These are phyloP conservation scores for Gymnothorax javanicus DNA, from an alignment of 2,797 vertebrate genomes.

Conservation along the genomic window DNA sequence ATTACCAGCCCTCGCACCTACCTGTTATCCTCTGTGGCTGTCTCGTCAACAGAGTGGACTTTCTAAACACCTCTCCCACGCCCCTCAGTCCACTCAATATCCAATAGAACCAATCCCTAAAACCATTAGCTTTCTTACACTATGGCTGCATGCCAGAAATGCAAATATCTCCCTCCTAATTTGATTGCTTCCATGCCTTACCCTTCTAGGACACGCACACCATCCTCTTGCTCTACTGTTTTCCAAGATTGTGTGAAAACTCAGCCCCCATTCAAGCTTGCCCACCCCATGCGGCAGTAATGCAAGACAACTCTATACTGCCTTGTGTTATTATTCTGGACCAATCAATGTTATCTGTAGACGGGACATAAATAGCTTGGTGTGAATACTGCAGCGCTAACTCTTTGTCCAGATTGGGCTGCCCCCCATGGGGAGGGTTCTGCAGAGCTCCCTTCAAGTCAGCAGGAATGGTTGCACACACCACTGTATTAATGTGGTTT, in stretches of 20 bases:
- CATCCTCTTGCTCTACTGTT: neutral
- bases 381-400: neutral
- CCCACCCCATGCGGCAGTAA: neutral
- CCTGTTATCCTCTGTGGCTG: neutral
- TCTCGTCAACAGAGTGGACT: neutral
- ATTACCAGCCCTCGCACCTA: conserved; percentile 9
- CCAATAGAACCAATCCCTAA: neutral
- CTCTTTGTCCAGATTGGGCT: neutral
- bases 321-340: neutral
- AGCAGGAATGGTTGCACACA: neutral
- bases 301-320: neutral
- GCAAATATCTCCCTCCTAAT: neutral
- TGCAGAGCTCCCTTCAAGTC: neutral
- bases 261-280: neutral
- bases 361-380: neutral
- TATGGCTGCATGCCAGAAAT: neutral
- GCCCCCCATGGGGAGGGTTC: neutral
- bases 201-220: neutral
- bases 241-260: neutral
- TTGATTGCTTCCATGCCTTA: neutral
- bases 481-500: neutral
- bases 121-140: neutral
- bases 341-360: neutral
- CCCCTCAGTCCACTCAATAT: neutral
- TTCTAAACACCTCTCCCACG: neutral